Base-by-base conservation (phyloP, 1,140 invertebrate genomes). In the Penaeus japonicus region DNA sequence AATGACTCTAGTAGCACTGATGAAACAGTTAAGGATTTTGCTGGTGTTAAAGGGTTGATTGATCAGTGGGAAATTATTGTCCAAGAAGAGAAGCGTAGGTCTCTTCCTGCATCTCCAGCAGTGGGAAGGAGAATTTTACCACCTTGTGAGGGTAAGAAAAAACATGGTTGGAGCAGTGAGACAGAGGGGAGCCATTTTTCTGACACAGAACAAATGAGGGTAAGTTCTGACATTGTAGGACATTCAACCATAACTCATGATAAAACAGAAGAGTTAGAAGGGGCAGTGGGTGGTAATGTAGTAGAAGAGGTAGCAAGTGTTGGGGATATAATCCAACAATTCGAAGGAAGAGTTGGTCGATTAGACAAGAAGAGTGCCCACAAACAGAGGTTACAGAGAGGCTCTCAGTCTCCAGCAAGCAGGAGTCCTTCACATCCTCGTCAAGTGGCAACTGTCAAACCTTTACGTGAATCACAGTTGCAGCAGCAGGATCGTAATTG, bases 31-130 rank as follows among this genome's bases (percentile, higher is more conserved):
- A 77, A 55, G 75, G 70, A 83, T 73, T 75, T 82, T 88, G 54
- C 65, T 32, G 86, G 86, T 15, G 86, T 88, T 55, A 88, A 82
- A 83, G 80, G 81, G 32, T 27, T 88, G 47, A 88, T 88, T 82
- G 79, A 88, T 57, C 86, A 88, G 35, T 88, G 86, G 86, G 86
- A 88, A 70, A 80, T 73, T 75, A 88, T 88, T 83, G 80, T 83
- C n/a, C 39, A 80, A 65, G 79, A 82, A 39, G 80, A 83, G 27
- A 82, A 82, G 39, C 62, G 32, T 53, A 88, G 86, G 53, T 88
- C 86, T 57, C 80, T 88, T 20, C 86, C 86, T 15, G 62, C 80
- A 82, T 88, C 86, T 30, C 86, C 86, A 54, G 86, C 79, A 30
- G 27, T 65, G 35, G 80, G 79, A 39, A 17, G 80, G 24, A 81